Evolutionary conservation across 2,113 vertebrate species (phyloP).

Genomic region (Hassar affinis): DNA sequence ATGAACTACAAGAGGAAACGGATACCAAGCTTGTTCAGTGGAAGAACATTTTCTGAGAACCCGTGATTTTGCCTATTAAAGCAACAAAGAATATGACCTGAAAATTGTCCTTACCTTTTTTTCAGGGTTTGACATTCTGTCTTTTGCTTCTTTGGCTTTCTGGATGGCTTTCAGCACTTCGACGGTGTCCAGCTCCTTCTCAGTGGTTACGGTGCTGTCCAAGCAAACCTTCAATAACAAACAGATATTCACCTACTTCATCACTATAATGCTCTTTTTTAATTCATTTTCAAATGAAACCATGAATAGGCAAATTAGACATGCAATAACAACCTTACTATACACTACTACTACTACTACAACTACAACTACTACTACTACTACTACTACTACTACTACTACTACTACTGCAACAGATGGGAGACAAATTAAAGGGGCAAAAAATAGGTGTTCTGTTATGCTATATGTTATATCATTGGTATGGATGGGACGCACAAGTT

Average conservation of each 20-base stretch:
- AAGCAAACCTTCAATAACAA: slow-evolving; percentile 80
- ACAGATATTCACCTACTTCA: not conserved
- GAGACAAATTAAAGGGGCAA: not conserved
- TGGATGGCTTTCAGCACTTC: slow-evolving; percentile 98
- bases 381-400: not conserved
- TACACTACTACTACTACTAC: not conserved
- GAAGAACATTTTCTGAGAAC: not conserved
- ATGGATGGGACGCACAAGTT: not conserved
- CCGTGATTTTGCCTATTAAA: not conserved
- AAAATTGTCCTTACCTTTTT: slow-evolving; percentile 78
- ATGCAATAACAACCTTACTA: not conserved
- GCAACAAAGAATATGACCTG: not conserved
- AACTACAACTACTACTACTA: not conserved
- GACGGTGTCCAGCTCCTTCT: slow-evolving; percentile 94
- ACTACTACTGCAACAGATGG: not conserved
- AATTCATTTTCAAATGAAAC: not conserved
- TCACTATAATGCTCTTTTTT: not conserved
- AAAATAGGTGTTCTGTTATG: not conserved
- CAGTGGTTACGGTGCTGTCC: slow-evolving; percentile 81
- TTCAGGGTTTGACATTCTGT: slow-evolving; percentile 80
- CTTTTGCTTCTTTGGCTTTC: slow-evolving; percentile 94
- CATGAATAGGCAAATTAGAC: not conserved
- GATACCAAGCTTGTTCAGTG: not conserved
- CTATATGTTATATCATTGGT: not conserved
- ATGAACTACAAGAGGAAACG: not conserved